Conservation (phyloP, 30 jellyfish, hydroid and myxozoan species). For the Catostylus mosaicus region DNA sequence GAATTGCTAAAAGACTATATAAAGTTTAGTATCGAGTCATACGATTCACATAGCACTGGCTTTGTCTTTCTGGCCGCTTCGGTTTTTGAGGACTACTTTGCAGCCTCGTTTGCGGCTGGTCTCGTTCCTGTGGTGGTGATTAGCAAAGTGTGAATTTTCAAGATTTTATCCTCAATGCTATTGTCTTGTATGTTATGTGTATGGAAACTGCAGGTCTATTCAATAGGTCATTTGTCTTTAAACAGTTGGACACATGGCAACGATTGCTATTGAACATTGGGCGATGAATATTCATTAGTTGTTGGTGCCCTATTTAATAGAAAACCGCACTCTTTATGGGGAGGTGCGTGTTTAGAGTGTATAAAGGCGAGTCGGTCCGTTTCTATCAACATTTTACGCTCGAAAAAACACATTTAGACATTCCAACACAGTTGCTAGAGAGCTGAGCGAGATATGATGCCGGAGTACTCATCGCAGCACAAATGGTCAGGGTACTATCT, state of each 20-base stretch:
- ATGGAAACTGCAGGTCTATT: constrained; percentile 69
- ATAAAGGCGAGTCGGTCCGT: constrained; percentile 39
- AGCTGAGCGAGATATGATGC: constrained; percentile 70
- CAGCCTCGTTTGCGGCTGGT: constrained; percentile 7
- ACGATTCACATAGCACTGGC: background rate
- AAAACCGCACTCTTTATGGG: constrained; percentile 77
- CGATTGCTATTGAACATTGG: constrained; percentile 63
- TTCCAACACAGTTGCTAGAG: constrained; percentile 18
- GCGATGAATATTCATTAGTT: constrained; percentile 74
- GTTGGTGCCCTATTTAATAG: constrained; percentile 80
- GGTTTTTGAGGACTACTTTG: background rate
- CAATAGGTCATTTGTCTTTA: constrained; percentile 52
- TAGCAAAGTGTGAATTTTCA: constrained; percentile 12
- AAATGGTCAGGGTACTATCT: constrained; percentile 85
- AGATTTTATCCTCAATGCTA: constrained; percentile 36
- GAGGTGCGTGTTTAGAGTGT: constrained; percentile 62
- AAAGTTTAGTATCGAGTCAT: background rate
- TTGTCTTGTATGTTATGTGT: constrained; percentile 42
- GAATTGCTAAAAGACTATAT: background rate
- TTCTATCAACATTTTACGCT: constrained; percentile 51
- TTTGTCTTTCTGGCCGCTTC: background rate
- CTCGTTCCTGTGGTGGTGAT: background rate
- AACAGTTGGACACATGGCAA: constrained; percentile 70
- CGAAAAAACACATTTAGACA: constrained; percentile 16
- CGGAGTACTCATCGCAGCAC: constrained; percentile 81